Base-by-base conservation (phyloP, 2,888 invertebrate genomes). In the Taphrorychus bicolor region DNA sequence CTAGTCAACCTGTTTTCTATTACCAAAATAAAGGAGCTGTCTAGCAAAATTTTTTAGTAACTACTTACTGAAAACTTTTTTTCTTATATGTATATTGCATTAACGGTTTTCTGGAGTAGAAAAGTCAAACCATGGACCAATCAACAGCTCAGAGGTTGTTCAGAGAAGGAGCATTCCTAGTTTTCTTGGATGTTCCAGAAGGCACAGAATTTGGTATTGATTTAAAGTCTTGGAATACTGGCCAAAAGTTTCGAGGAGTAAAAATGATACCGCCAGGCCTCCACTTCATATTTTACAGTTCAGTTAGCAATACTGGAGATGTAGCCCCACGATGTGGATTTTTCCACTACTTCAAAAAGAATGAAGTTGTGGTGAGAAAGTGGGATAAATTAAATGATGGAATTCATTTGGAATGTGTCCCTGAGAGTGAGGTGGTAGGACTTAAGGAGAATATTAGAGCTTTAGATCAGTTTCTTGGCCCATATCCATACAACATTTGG, bases 261-360 rank as follows among this genome's bases (percentile, higher is more conserved):
- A 99, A 99, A 86, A 97, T 99, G 97, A 98, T 99, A 75, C 98
- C 98, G 0, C 95, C 97, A 1, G 98, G 98, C 4, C 83, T 97
- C 59, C 98, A 99, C 82, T 97, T 92, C 78, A 85, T 99, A 14
- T 95, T 95, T 84, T 97, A 92, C 80, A 92, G 93, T 85, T 88
- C 86, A 71, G 85, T 86, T 11, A 88, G 87, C 76, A 83, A 83
- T 72, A 86, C 86, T 57, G 75, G 76, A 9, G 89, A 91, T 75
- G 82, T 86, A 4, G 88, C 90, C 1, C 91, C 92, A 11, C 85
- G 94, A 81, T 88, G 84, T 48, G 89, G 89, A 3, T 89, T 90
- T 76, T 89, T 89, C 74, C 91, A 97, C 79, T 87, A 88, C 77
- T 98, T 98, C 78, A 85, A 89, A 72, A 87, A 88, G 72, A 87